Conservation (phyloP, 2,888 invertebrate species). For the Chirona hameri region DNA sequence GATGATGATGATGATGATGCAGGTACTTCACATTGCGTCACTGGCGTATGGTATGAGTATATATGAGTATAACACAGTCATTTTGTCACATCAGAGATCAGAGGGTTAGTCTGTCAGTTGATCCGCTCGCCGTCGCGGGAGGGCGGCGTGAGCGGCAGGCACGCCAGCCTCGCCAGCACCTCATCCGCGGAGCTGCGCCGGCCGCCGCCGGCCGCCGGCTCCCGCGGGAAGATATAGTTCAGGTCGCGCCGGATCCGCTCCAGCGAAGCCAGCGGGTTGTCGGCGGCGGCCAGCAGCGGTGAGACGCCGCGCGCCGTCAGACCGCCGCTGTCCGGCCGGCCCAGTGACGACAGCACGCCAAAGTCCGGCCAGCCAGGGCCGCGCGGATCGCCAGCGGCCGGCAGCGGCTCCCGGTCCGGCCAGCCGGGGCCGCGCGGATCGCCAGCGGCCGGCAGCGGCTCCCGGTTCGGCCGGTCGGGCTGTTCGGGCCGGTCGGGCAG, state of each 20-base stretch:
- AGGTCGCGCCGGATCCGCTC: conserved; percentile 22
- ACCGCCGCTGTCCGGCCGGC: background rate
- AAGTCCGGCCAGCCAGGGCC: background rate
- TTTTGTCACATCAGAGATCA: no score
- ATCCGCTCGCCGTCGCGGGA: background rate
- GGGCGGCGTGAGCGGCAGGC: background rate
- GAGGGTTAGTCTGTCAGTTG: background rate
- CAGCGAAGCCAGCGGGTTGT: background rate
- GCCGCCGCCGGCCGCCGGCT: background rate
- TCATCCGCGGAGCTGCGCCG: background rate
- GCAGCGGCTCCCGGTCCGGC: background rate
- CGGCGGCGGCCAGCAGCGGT: background rate
- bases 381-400: no score
- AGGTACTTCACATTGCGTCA: background rate
- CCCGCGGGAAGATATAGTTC: background rate
- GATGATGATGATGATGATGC: background rate
- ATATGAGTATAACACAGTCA: no score
- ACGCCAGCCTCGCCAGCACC: conserved; percentile 7
- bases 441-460: no score
- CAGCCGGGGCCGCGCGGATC: background rate
- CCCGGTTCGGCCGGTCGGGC: background rate
- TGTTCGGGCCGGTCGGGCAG: no score
- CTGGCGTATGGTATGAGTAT: background rate
- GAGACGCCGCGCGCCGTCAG: background rate
- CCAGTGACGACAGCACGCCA: background rate